These are phyloP conservation scores for Nestor notabilis DNA, from an alignment of 2,113 vertebrate species.

Conservation along the genomic window DNA sequence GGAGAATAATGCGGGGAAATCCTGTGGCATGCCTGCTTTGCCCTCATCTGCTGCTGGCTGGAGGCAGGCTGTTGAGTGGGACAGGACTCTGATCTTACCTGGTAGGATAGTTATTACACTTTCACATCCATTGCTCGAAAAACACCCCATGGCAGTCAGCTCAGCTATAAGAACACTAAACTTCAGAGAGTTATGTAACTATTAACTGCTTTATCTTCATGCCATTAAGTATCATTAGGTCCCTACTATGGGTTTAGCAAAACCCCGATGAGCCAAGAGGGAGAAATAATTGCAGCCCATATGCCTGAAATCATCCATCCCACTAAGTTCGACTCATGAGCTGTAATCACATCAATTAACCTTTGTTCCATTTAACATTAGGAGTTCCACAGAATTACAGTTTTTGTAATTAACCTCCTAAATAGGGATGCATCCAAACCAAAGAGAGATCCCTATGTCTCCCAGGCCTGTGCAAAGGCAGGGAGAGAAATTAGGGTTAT, in stretches of 20 bases:
- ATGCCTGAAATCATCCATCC: conserved; percentile 49
- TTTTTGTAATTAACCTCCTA: conserved; percentile 57
- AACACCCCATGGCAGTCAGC: background rate
- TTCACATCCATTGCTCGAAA: background rate
- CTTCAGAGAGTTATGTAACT: background rate
- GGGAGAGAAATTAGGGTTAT: background rate
- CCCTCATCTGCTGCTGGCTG: background rate
- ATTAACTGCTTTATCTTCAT: conserved; percentile 5
- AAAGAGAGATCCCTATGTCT: background rate
- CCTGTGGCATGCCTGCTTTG: fast-evolving
- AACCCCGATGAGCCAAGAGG: conserved; percentile 20
- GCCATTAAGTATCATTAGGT: conserved; percentile 44
- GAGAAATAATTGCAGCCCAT: conserved; percentile 49
- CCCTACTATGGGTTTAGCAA: conserved; percentile 29
- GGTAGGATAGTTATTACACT: background rate
- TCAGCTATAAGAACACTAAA: background rate
- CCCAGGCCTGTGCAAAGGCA: background rate
- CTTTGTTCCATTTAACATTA: conserved; percentile 50
- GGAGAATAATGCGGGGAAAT: background rate
- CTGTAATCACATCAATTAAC: conserved; percentile 61
- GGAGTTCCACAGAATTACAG: conserved; percentile 24
- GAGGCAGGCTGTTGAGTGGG: background rate
- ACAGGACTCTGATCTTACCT: background rate
- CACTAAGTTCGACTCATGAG: conserved; percentile 45
- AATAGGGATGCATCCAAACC: conserved; percentile 33